Evolutionary conservation across 2,797 vertebrate species (phyloP).

Genomic region (Pseudocheirus occidentalis): DNA sequence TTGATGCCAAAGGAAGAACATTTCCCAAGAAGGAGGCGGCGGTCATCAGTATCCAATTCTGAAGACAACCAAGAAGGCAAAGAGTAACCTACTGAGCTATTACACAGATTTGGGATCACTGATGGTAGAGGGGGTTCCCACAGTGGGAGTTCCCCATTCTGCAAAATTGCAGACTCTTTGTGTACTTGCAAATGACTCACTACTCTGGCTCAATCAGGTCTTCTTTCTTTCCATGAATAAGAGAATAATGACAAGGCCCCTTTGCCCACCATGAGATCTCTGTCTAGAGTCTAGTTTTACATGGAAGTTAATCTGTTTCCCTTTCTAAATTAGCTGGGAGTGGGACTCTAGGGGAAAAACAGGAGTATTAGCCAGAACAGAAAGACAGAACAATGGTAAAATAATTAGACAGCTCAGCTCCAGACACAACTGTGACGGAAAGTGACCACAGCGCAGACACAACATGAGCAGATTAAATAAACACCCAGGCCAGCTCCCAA

Average conservation of each 20-base stretch:
- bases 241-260: not conserved
- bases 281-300: not conserved
- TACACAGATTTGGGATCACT: not conserved
- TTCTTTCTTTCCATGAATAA: not conserved
- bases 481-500: slow-evolving; percentile 26
- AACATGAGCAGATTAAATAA: slow-evolving; percentile 36
- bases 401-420: slow-evolving; percentile 46
- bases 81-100: not conserved
- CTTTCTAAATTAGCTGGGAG: slow-evolving; percentile 13
- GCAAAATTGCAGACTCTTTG: slow-evolving; percentile 23
- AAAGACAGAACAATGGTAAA: slow-evolving; percentile 49
- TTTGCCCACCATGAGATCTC: not conserved
- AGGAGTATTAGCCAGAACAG: not conserved
- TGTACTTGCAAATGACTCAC: not conserved
- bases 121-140: not conserved
- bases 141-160: not conserved
- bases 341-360: not conserved
- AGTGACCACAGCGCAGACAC: slow-evolving; percentile 45
- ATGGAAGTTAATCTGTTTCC: slow-evolving; percentile 3
- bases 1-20: not conserved
- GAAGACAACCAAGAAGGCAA: not conserved
- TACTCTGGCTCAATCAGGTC: not conserved
- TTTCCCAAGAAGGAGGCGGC: not conserved
- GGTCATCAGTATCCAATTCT: not conserved
- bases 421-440: slow-evolving; percentile 38